A percentile compares a stretch with the other conserved stretches of the same genome.
Evolutionary conservation across 2,888 invertebrate genomes (phyloP).

Genomic region (Scaptomyza polygonia): DNA sequence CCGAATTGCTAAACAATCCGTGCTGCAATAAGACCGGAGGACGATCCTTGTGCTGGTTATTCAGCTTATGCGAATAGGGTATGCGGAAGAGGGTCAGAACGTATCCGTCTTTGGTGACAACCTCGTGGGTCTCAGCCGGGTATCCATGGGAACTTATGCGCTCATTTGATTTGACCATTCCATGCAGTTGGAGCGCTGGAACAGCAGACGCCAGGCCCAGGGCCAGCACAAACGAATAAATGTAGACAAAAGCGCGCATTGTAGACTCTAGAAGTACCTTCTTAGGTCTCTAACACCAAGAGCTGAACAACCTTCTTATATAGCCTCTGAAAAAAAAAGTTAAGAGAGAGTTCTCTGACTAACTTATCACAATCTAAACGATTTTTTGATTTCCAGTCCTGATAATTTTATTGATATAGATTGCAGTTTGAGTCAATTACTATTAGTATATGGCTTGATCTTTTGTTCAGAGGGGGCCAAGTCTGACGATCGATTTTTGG

Average conservation of each 20-base stretch:
- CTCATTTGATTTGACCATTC: slow-evolving; percentile 62
- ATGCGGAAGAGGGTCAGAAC: slow-evolving; percentile 80
- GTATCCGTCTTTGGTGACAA: slow-evolving; percentile 81
- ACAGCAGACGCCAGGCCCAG: slow-evolving; percentile 23
- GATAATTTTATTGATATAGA: slow-evolving; percentile 28
- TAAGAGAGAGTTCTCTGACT: not conserved
- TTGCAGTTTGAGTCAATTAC: not conserved
- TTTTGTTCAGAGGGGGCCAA: slow-evolving; percentile 3
- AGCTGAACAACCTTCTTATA: slow-evolving; percentile 24
- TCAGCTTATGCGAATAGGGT: slow-evolving; percentile 75
- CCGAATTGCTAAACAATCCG: slow-evolving; percentile 82
- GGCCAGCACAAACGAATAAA: slow-evolving; percentile 25
- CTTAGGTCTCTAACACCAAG: slow-evolving; percentile 10
- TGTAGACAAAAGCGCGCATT: slow-evolving; percentile 35
- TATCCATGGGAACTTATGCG: slow-evolving; percentile 85
- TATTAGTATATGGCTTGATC: slow-evolving; percentile 19
- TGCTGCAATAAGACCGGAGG: slow-evolving; percentile 85
- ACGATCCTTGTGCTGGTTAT: slow-evolving; percentile 73
- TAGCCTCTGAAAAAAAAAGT: slow-evolving; percentile 9
- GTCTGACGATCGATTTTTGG: not conserved
- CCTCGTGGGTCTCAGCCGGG: slow-evolving; percentile 87
- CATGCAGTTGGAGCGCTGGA: slow-evolving; percentile 23
- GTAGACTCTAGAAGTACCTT: slow-evolving; percentile 20
- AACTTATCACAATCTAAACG: slow-evolving; percentile 27
- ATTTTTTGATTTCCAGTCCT: slow-evolving; percentile 35